A percentile compares a stretch with the other conserved stretches of the same genome.
Evolutionary conservation across 1,140 invertebrate species (phyloP).

Genomic region (Achroia grisella): DNA sequence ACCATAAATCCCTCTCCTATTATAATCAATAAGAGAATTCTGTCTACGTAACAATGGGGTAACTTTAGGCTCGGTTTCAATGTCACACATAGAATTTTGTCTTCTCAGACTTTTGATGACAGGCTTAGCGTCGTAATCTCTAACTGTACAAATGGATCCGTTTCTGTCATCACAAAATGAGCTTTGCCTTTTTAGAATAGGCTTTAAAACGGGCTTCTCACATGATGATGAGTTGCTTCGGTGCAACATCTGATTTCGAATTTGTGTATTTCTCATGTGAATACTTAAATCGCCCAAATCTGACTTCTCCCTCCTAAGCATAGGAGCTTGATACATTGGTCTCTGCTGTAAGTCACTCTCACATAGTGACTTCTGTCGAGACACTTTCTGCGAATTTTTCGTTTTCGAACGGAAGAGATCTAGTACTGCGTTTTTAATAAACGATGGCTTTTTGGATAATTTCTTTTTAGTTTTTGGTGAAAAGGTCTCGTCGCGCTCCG

Average conservation of each 20-base stretch:
- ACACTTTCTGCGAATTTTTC: constrained; percentile 67
- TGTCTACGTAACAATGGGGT: constrained; percentile 69
- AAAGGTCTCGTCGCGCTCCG: constrained; percentile 65
- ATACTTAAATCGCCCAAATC: constrained; percentile 53
- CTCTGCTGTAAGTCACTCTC: constrained; percentile 65
- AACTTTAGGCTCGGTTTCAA: constrained; percentile 72
- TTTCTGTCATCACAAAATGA: constrained; percentile 68
- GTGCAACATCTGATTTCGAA: constrained; percentile 65
- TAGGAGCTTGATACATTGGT: constrained; percentile 40
- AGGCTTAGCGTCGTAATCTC: constrained; percentile 62
- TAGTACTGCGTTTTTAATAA: constrained; percentile 71
- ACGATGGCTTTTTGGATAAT: constrained; percentile 72
- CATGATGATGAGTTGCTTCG: constrained; percentile 72
- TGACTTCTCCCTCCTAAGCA: constrained; percentile 65
- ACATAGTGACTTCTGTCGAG: constrained; percentile 67
- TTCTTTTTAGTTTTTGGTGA: constrained; percentile 74
- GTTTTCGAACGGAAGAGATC: constrained; percentile 72
- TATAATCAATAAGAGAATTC: constrained; percentile 72
- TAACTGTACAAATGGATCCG: constrained; percentile 53
- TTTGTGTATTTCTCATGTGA: constrained; percentile 56
- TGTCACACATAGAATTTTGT: constrained; percentile 70
- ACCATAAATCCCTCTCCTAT: constrained; percentile 59
- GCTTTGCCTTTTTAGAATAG: constrained; percentile 68
- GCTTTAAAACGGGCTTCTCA: constrained; percentile 63
- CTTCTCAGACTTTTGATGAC: constrained; percentile 48